Conservation (phyloP, 2,113 vertebrate genomes). For the Crypturellus undulatus region DNA sequence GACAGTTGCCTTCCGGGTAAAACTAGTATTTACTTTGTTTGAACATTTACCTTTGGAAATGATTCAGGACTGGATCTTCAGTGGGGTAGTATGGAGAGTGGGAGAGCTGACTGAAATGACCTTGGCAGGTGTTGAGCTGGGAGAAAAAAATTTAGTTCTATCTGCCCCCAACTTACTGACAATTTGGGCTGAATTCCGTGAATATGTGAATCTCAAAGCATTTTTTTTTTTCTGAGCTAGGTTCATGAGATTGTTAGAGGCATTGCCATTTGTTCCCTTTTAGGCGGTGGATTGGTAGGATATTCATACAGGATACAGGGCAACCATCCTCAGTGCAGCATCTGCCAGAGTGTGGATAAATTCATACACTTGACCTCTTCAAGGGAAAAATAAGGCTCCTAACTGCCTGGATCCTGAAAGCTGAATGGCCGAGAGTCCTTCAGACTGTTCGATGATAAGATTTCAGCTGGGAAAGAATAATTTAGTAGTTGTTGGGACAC, state of each 20-base stretch:
- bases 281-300: neutral
- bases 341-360: neutral
- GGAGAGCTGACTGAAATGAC: neutral
- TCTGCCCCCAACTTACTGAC: neutral
- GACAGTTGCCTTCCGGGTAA: neutral
- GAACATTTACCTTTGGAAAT: neutral
- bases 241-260: accelerated
- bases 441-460: neutral
- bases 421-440: neutral
- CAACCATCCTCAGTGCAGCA: neutral
- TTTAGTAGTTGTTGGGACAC: accelerated
- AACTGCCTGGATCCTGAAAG: neutral
- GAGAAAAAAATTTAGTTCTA: neutral
- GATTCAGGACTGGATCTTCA: neutral
- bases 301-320: neutral
- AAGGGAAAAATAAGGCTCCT: neutral
- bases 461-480: neutral
- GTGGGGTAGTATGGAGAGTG: neutral
- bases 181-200: neutral
- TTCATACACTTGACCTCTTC: neutral
- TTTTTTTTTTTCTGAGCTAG: neutral
- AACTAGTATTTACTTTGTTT: neutral
- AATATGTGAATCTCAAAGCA: neutral
- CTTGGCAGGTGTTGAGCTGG: accelerated
- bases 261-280: neutral